Conservation (phyloP, 2,113 vertebrate species). For the Machaerirhynchus nigripectus region DNA sequence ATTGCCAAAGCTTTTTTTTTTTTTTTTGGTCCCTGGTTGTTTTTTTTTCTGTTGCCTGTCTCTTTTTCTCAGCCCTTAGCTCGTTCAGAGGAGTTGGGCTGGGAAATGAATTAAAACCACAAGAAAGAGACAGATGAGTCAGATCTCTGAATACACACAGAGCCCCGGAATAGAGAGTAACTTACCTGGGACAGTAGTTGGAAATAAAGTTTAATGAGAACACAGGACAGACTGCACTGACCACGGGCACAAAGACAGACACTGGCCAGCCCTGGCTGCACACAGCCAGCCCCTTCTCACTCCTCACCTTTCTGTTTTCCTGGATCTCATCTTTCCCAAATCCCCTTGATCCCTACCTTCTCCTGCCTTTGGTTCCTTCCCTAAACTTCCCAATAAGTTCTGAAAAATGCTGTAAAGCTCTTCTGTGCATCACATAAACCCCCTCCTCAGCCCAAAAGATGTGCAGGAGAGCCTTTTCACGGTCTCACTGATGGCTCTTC, state of each 20-base stretch:
- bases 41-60: background rate
- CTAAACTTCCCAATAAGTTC: background rate
- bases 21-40: background rate
- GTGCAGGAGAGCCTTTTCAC: background rate
- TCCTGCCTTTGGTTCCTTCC: background rate
- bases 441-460: background rate
- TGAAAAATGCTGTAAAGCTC: background rate
- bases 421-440: background rate
- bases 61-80: background rate
- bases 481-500: background rate
- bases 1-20: background rate
- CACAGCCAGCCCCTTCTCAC: background rate
- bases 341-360: background rate
- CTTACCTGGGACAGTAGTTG: background rate
- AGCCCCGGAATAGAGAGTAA: rapidly evolving
- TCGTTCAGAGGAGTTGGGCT: background rate
- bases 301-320: background rate
- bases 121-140: background rate
- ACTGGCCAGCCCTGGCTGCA: background rate
- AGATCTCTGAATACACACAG: background rate
- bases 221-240: background rate
- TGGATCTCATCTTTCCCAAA: background rate
- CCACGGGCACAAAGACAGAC: background rate
- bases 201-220: background rate
- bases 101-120: background rate